These are phyloP conservation scores for Drosophila sturtevanti DNA, from an alignment of 1,140 invertebrate genomes.

Conservation along the genomic window DNA sequence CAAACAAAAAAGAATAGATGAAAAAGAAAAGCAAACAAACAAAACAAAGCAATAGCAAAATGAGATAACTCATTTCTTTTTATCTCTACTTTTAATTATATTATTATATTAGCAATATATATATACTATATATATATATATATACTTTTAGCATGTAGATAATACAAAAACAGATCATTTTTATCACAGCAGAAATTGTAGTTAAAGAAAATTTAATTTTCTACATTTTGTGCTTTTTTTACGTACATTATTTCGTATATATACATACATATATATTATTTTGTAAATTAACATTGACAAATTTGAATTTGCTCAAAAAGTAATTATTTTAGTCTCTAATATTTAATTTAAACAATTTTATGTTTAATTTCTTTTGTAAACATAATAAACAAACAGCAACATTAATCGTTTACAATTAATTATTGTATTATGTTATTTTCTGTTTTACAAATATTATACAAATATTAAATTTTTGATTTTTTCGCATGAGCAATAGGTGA, in stretches of 20 bases:
- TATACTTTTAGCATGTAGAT: slow-evolving; percentile 25
- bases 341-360: slow-evolving; percentile 49
- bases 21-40: slow-evolving; percentile 33
- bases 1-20: slow-evolving; percentile 25
- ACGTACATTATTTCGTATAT: slow-evolving; percentile 27
- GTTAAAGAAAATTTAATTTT: slow-evolving; percentile 43
- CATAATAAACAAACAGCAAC: slow-evolving; percentile 40
- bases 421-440: slow-evolving; percentile 46
- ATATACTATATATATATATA: slow-evolving; percentile 13
- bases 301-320: slow-evolving; percentile 26
- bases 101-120: slow-evolving; percentile 8
- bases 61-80: background rate
- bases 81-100: slow-evolving; percentile 16
- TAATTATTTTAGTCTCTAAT: slow-evolving; percentile 45
- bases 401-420: slow-evolving; percentile 28
- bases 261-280: slow-evolving; percentile 5
- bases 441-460: background rate
- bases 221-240: slow-evolving; percentile 47
- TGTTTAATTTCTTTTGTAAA: slow-evolving; percentile 44
- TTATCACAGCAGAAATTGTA: slow-evolving; percentile 19
- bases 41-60: background rate
- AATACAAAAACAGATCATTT: background rate
- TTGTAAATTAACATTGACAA: slow-evolving; percentile 45
- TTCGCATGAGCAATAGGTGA: slow-evolving; percentile 7
- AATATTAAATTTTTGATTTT: slow-evolving; percentile 21